Percentiles rank a stretch among this genome's conserved stretches.
phyloP scores from a whole-genome alignment of 1,140 invertebrate species.

The Brachionus calyciflorus region DNA sequence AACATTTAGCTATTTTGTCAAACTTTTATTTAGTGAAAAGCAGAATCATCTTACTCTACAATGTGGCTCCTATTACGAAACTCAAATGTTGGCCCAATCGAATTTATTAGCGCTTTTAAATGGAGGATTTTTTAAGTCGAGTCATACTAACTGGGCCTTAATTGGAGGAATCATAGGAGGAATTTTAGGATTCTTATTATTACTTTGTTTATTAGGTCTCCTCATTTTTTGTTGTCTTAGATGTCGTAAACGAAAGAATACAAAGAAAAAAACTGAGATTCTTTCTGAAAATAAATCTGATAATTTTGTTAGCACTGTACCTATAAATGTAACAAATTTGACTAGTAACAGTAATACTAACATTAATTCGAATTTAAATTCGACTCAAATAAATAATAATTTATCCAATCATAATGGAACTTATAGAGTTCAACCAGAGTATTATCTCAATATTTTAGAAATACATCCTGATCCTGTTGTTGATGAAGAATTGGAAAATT shows the following conservation, averaged over 20 bases:
- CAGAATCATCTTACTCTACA: neutral
- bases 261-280: neutral
- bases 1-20: neutral
- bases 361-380: neutral
- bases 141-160: neutral
- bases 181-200: neutral
- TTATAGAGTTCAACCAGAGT: neutral
- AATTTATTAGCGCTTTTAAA: neutral
- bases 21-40: neutral
- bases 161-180: conserved; percentile 43
- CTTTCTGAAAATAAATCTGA: neutral
- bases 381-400: neutral
- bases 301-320: neutral
- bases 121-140: neutral
- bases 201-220: neutral
- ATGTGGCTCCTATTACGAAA: conserved; percentile 26
- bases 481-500: no score
- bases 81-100: neutral
- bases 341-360: neutral
- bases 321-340: neutral
- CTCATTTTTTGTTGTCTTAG: conserved; percentile 17
- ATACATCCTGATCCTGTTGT: neutral
- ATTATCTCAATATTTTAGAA: neutral
- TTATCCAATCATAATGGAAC: neutral
- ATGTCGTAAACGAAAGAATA: neutral